These are phyloP conservation scores for Pelodytes ibericus DNA, from an alignment of 2,797 vertebrate species.

Conservation along the genomic window DNA sequence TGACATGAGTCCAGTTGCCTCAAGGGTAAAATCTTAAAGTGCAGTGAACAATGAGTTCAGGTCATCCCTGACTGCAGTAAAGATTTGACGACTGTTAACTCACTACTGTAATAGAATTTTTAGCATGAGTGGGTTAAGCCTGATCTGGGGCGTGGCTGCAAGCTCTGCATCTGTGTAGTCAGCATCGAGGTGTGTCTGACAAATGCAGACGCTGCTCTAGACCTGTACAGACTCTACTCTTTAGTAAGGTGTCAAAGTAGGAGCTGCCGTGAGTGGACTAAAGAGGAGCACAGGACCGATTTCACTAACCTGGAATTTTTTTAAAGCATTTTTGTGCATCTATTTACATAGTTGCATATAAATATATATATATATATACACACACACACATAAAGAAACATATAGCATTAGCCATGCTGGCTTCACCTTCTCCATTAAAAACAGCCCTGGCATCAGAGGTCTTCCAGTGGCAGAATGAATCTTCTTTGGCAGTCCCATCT, in stretches of 20 bases:
- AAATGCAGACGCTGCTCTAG: conserved; percentile 28
- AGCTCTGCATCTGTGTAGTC: conserved; percentile 8
- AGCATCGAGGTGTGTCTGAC: conserved; percentile 36
- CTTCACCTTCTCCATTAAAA: conserved; percentile 75
- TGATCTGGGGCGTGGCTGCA: conserved; percentile 18
- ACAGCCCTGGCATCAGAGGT: conserved; percentile 74
- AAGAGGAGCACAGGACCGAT: background rate
- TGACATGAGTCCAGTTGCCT: no score
- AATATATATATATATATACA: conserved; percentile 3
- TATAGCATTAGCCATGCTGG: conserved; percentile 67
- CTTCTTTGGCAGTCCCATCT: conserved; percentile 77
- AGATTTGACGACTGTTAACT: background rate
- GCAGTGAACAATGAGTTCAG: no score
- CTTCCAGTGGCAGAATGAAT: conserved; percentile 75
- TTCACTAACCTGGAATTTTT: background rate
- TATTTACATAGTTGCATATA: background rate
- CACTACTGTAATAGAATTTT: background rate
- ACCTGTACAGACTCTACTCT: conserved; percentile 34
- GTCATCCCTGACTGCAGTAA: no score
- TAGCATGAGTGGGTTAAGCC: conserved; percentile 13
- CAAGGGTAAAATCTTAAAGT: no score
- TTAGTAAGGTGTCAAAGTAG: conserved; percentile 2
- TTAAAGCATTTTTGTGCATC: background rate
- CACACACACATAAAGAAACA: background rate
- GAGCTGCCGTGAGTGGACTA: background rate